Conservation (phyloP, 1,140 invertebrate genomes). For the Sycophila sp. region DNA sequence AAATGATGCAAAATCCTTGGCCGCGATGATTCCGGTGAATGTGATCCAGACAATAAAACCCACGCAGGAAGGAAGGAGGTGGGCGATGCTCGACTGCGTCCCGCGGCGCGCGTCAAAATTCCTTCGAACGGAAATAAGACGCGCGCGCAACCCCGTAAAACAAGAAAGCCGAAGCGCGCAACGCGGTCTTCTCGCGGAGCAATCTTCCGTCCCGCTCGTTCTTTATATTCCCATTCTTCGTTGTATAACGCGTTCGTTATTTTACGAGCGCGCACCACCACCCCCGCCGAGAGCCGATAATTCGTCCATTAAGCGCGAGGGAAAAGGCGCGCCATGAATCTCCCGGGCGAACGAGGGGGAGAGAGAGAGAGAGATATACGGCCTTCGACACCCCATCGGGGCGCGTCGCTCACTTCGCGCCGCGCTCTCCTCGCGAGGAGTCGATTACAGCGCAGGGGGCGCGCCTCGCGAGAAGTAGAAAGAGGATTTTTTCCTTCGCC, state of each 20-base stretch:
- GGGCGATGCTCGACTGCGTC: too few species aligned
- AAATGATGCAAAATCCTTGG: too few species aligned
- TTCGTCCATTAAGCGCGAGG: conserved; percentile 23
- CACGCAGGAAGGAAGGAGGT: too few species aligned
- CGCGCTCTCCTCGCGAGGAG: background rate
- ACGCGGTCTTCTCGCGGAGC: background rate
- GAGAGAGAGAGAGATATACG: background rate
- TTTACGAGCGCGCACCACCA: conserved; percentile 7
- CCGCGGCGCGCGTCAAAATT: background rate
- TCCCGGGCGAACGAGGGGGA: too few species aligned
- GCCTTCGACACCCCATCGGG: conserved; percentile 11
- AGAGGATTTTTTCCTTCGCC: background rate
- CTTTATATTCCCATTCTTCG: background rate
- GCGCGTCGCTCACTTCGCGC: background rate
- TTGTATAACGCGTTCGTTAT: conserved; percentile 18
- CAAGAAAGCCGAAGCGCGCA: conserved; percentile 16
- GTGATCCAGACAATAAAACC: background rate
- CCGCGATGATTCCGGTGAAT: background rate
- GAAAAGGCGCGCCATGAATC: conserved; percentile 20
- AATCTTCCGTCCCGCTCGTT: background rate
- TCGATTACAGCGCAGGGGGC: conserved; percentile 14
- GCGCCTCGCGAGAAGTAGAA: background rate
- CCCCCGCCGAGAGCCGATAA: conserved; percentile 6
- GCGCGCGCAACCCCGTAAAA: conserved; percentile 2
- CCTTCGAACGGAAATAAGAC: background rate